A percentile compares a stretch with the other conserved stretches of the same genome.
Evolutionary conservation across 2,113 vertebrate genomes (phyloP).

Genomic region (Phocoena phocoena): DNA sequence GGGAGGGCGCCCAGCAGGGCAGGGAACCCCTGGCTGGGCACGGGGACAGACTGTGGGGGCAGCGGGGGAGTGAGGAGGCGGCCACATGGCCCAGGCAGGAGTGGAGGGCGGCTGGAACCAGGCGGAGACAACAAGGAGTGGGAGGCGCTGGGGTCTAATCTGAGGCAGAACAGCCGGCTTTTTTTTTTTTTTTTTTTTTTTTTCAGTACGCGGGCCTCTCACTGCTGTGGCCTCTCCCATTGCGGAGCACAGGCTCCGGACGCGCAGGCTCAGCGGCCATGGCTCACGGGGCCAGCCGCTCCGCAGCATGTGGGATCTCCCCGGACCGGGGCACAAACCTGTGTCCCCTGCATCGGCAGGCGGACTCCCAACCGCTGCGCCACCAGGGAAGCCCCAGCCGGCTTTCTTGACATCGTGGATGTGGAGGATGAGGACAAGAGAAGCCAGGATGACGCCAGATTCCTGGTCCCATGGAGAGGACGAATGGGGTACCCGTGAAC

Average conservation of each 20-base stretch:
- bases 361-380: too few relatives aligned
- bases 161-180: background rate
- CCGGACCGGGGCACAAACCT: too few relatives aligned
- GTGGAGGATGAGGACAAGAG: background rate
- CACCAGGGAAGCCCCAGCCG: too few relatives aligned
- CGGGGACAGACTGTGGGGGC: too few relatives aligned
- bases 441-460: background rate
- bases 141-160: fast-evolving
- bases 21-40: background rate
- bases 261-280: too few relatives aligned
- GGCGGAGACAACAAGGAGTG: fast-evolving
- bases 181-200: too few relatives aligned
- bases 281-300: too few relatives aligned
- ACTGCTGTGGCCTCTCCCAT: too few relatives aligned
- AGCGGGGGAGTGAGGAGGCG: fast-evolving
- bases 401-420: background rate
- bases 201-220: too few relatives aligned
- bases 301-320: too few relatives aligned
- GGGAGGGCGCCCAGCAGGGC: background rate
- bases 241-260: too few relatives aligned
- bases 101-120: background rate
- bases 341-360: too few relatives aligned
- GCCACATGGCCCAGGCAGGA: fast-evolving
- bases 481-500: fast-evolving
- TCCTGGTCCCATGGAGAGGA: background rate